Base-by-base conservation (phyloP, 2,113 vertebrate genomes). In the Copsychus sechellarum region DNA sequence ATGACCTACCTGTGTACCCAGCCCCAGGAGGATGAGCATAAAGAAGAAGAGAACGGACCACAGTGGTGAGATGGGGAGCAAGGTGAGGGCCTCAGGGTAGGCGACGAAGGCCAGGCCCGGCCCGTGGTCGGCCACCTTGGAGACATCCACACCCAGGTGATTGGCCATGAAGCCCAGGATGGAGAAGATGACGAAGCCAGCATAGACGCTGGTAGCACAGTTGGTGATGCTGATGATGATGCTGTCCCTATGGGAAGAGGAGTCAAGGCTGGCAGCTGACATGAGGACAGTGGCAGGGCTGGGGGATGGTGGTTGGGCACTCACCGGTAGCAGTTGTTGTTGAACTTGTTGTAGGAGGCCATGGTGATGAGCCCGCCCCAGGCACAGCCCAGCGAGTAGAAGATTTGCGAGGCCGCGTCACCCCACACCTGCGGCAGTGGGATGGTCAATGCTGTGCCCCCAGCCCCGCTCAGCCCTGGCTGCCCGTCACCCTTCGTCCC, bases 1-100 rank as follows among this genome's bases (percentile, higher is more conserved):
- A 14, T 16, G 15, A 81, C 82, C 25, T 97, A 99, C 99, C 99
- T 99, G 99, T 36, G 99, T 99, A 67, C 99, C 99, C 77, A 99
- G 98, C 8, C 99, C 99, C 92, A 99, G 97, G 34, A 99, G 98
- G 96, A 99, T 99, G 43, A 99, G 99, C 99, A 99, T 99, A 96
- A 99, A 99, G 98, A 99, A 99, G 98, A 99, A 99, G 74, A 99
- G 98, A 86, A 99, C 91, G 10, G 99, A 99, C 99, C 99, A 99
- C 43, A 99, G 98, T 0, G 99, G 99, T 0, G 99, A 99, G 92
- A 99, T 98, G 29, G 99, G 99, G 65, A 99, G 98, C 89, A 99
- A 98, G 0, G 99, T 99, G 80, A 99, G 98, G 69, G 99, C 99
- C 94, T 99, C 99, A 1, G 99, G 99, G 95, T 99, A 99, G 31